Conservation (phyloP, 2,113 vertebrate species). For the Chloropsis cyanopogon region DNA sequence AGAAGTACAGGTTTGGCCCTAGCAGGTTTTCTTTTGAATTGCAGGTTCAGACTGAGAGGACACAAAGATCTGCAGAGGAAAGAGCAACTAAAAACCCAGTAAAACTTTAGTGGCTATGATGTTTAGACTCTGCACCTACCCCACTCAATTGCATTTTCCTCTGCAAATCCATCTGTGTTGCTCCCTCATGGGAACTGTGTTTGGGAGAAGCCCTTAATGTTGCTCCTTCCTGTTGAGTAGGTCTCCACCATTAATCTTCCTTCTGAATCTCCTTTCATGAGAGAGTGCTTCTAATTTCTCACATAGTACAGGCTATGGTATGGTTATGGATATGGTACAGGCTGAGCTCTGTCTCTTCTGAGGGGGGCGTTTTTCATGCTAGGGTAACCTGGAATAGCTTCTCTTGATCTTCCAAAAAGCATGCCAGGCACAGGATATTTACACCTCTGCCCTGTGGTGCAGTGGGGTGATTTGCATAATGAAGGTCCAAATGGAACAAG, state of each 20-base stretch:
- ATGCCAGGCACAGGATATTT: constrained; percentile 44
- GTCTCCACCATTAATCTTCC: not conserved
- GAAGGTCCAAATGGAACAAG: constrained; percentile 13
- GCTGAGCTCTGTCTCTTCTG: constrained; percentile 30
- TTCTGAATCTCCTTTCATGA: constrained; percentile 23
- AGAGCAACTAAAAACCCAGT: not conserved
- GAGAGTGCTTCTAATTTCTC: constrained; percentile 7
- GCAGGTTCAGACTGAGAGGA: not conserved
- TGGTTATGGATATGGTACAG: not conserved
- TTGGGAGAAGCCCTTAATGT: not conserved
- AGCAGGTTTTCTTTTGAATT: not conserved
- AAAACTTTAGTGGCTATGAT: not conserved
- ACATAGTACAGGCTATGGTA: not conserved
- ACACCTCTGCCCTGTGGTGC: constrained; percentile 13
- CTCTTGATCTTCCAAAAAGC: constrained; percentile 45
- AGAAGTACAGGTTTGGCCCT: not conserved
- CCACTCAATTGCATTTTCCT: not conserved
- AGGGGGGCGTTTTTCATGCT: constrained; percentile 55
- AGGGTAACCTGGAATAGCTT: constrained; percentile 40
- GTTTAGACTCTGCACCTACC: not conserved
- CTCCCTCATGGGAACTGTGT: not conserved
- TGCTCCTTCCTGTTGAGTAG: not conserved
- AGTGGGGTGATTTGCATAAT: constrained; percentile 44
- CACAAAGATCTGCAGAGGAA: not conserved
- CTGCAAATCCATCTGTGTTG: not conserved